Conservation (phyloP, 37 sponge, comb jelly and placozoan genomes). For the Theonella swinhoei region DNA sequence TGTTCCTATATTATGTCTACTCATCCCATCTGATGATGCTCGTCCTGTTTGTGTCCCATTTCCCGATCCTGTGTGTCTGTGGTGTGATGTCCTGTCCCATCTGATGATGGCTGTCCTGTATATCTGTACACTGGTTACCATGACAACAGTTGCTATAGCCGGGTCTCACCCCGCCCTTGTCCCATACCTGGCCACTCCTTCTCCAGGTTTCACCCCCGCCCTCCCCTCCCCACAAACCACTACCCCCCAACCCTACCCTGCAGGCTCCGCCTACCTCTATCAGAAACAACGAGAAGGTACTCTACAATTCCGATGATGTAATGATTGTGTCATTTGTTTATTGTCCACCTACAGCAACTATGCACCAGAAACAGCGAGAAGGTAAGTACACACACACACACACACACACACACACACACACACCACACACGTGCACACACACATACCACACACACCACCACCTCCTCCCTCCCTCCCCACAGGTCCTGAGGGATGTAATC, state of each 20-base stretch:
- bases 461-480: neutral
- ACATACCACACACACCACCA: too few species aligned
- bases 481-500: constrained; percentile 89
- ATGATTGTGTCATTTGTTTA: too few species aligned
- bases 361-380: constrained; percentile 20
- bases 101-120: neutral
- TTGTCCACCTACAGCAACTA: neutral
- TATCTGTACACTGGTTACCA: neutral
- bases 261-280: neutral
- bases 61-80: neutral
- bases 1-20: neutral
- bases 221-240: neutral
- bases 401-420: too few species aligned
- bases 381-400: constrained; percentile 9
- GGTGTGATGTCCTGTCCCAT: neutral
- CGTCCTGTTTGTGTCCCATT: neutral
- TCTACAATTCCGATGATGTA: too few species aligned
- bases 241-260: neutral
- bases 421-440: too few species aligned
- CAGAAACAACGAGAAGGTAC: constrained; percentile 6
- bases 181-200: neutral
- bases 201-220: neutral
- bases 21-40: neutral
- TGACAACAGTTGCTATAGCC: neutral
- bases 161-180: neutral